Percentiles rank a stretch among this genome's conserved stretches.
phyloP scores from a whole-genome alignment of 2,113 vertebrate genomes.

The Piaya cayana region DNA sequence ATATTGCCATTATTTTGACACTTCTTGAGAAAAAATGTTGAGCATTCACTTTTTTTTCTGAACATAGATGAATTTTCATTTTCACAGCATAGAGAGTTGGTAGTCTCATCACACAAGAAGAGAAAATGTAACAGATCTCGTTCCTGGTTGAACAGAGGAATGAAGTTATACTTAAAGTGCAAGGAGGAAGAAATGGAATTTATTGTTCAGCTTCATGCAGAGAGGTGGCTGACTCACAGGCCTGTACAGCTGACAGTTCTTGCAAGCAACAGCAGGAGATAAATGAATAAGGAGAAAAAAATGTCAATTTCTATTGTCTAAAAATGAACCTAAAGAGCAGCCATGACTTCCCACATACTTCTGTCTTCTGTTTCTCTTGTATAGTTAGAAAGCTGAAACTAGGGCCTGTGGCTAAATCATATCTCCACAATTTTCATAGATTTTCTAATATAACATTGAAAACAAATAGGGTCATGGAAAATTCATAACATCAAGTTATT shows the following conservation, averaged over 20 bases:
- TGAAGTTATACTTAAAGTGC: slow-evolving; percentile 28
- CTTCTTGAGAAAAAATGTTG: not conserved
- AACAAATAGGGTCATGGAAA: not conserved
- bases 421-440: not conserved
- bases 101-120: not conserved
- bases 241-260: not conserved
- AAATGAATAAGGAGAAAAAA: slow-evolving; percentile 30
- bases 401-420: not conserved
- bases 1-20: not conserved
- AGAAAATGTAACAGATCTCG: not conserved
- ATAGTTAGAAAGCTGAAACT: not conserved
- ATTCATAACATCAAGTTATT: not conserved
- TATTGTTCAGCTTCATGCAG: slow-evolving; percentile 55
- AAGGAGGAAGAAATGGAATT: slow-evolving; percentile 44
- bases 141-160: slow-evolving; percentile 1
- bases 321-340: slow-evolving; percentile 37
- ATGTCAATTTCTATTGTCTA: slow-evolving; percentile 8
- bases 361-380: not conserved
- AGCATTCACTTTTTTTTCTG: not conserved
- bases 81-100: not conserved
- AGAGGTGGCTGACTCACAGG: slow-evolving; percentile 54
- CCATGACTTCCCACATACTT: slow-evolving; percentile 7
- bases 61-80: not conserved
- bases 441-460: not conserved
- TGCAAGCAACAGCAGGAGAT: slow-evolving; percentile 55